A percentile compares a stretch with the other conserved stretches of the same genome.
phyloP scores from a whole-genome alignment of 2,888 invertebrate genomes.

The Aphodius sticticus region DNA sequence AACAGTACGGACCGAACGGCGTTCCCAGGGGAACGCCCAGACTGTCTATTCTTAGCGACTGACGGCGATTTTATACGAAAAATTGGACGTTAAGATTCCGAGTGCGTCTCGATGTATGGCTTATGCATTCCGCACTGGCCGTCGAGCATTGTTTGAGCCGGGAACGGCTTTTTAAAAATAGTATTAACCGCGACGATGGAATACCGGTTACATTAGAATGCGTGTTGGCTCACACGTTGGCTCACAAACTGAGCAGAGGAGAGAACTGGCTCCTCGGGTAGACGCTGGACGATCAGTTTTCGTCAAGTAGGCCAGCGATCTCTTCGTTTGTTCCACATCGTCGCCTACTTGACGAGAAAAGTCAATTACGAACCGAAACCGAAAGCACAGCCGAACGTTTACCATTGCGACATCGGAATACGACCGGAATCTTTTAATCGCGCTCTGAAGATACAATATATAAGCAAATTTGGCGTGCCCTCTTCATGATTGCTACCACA shows the following conservation, averaged over 20 bases:
- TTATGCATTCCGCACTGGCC: background rate
- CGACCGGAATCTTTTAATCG: background rate
- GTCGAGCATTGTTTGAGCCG: background rate
- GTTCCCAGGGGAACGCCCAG: no score
- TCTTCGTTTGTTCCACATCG: slow-evolving; percentile 4
- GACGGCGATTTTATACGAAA: background rate
- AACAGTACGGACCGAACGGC: no score
- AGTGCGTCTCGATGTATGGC: background rate
- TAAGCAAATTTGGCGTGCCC: no score
- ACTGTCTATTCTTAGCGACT: background rate
- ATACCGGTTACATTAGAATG: slow-evolving; percentile 4
- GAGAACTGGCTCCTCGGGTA: background rate
- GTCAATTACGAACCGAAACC: background rate
- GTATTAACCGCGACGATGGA: background rate
- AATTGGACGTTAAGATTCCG: background rate
- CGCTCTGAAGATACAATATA: background rate
- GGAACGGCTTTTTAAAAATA: slow-evolving; percentile 4
- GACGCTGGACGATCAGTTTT: background rate
- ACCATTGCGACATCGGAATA: background rate
- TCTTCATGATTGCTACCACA: background rate
- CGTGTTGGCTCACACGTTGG: slow-evolving; percentile 4
- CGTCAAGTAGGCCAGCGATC: slow-evolving; percentile 4
- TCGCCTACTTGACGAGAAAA: background rate
- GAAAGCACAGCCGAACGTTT: background rate
- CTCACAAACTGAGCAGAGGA: background rate